phyloP scores from a whole-genome alignment of 2,888 invertebrate genomes.

The Drosophila mulleri region DNA sequence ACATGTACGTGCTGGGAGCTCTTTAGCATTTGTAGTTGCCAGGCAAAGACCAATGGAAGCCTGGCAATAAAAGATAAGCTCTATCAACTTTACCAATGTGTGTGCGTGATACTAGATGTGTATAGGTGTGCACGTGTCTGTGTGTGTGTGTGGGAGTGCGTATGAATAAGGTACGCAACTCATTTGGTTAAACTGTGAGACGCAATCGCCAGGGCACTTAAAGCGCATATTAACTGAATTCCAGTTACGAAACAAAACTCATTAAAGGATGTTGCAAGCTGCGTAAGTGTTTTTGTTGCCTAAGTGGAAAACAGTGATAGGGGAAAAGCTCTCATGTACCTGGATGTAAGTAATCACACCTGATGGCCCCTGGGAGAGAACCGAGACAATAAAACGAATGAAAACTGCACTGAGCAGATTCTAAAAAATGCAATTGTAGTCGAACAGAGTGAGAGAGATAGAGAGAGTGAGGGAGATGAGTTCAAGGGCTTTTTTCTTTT shows the following conservation, averaged over 20 bases:
- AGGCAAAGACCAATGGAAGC: slow-evolving; percentile 67
- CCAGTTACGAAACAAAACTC: slow-evolving; percentile 76
- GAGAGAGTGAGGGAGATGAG: not conserved
- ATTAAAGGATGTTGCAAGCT: slow-evolving; percentile 62
- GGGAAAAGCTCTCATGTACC: slow-evolving; percentile 35
- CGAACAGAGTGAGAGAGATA: too few relatives aligned
- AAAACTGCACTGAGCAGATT: slow-evolving; percentile 43
- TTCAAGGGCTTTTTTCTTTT: slow-evolving; percentile 31
- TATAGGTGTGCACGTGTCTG: slow-evolving; percentile 5
- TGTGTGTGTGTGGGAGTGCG: slow-evolving; percentile 8
- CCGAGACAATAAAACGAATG: slow-evolving; percentile 75
- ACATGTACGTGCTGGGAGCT: slow-evolving; percentile 26
- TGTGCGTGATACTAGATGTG: slow-evolving; percentile 5
- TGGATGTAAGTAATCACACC: slow-evolving; percentile 76
- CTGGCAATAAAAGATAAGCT: slow-evolving; percentile 77
- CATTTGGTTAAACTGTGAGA: slow-evolving; percentile 71
- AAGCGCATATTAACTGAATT: slow-evolving; percentile 75
- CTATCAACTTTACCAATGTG: slow-evolving; percentile 34
- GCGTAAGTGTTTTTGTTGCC: slow-evolving; percentile 35
- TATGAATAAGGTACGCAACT: slow-evolving; percentile 62
- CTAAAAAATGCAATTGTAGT: slow-evolving; percentile 17
- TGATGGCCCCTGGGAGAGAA: slow-evolving; percentile 59
- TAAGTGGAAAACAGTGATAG: not conserved
- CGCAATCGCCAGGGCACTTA: slow-evolving; percentile 31
- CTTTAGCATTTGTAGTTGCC: slow-evolving; percentile 48